These are phyloP conservation scores for Melinopterus prodromus DNA, from an alignment of 2,888 invertebrate genomes.

Conservation along the genomic window DNA sequence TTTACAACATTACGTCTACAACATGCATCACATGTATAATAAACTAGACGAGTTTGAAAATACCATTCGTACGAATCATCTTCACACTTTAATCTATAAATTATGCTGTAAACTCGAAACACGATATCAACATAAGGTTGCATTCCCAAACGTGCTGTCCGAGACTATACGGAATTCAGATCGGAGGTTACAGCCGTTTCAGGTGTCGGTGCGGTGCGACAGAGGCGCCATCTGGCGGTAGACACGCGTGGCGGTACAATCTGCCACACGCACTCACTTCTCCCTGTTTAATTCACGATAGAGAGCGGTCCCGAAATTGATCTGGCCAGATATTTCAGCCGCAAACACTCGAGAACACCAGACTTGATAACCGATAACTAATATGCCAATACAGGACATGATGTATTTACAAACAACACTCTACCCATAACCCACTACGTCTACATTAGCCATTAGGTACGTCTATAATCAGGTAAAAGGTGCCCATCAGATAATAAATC, in stretches of 20 bases:
- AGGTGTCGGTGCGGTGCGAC: background rate
- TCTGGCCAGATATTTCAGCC: background rate
- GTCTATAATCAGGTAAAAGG: too few species aligned
- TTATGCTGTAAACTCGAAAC: too few species aligned
- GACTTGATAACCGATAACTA: background rate
- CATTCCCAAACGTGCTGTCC: background rate
- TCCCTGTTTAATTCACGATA: background rate
- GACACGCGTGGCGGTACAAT: background rate
- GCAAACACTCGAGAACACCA: background rate
- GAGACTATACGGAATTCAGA: background rate
- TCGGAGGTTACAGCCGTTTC: background rate
- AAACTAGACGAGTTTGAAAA: too few species aligned
- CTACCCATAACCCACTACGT: background rate
- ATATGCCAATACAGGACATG: background rate
- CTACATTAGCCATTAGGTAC: too few species aligned
- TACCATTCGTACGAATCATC: too few species aligned
- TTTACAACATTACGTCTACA: too few species aligned
- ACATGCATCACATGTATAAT: too few species aligned
- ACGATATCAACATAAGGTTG: background rate
- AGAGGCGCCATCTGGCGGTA: background rate
- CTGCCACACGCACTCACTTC: background rate
- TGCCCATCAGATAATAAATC: too few species aligned
- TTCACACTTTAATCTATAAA: too few species aligned
- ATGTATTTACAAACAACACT: background rate
- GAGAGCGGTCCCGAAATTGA: background rate